phyloP scores from a whole-genome alignment of 2,888 invertebrate genomes.

The Macrophya annulata region DNA sequence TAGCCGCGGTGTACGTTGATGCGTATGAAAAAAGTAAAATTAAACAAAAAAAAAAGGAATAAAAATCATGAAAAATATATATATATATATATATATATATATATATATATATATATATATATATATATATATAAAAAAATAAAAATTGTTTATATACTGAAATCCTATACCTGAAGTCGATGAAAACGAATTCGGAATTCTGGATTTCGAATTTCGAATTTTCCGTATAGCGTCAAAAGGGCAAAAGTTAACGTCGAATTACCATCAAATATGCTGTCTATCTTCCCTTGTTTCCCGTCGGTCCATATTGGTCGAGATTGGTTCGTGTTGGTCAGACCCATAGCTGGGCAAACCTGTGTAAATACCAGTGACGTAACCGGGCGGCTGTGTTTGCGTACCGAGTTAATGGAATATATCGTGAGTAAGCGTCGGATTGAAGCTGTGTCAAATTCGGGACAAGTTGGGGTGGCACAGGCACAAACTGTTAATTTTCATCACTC shows the following conservation, averaged over 20 bases:
- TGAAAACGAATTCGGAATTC: neutral
- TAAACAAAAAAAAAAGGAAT: too few species aligned
- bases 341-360: conserved; percentile 18
- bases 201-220: neutral
- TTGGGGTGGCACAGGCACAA: neutral
- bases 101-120: too few species aligned
- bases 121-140: too few species aligned
- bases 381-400: conserved; percentile 3
- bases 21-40: neutral
- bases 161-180: neutral
- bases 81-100: too few species aligned
- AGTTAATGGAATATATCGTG: conserved; percentile 48
- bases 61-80: too few species aligned
- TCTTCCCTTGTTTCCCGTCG: conserved; percentile 27
- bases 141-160: neutral
- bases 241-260: neutral
- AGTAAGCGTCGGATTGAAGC: conserved; percentile 34
- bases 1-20: neutral
- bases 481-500: conserved; percentile 49
- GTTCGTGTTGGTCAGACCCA: conserved; percentile 24
- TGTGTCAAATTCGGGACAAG: conserved; percentile 41
- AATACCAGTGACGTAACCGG: conserved; percentile 45
- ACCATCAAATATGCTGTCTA: conserved; percentile 43
- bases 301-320: conserved; percentile 40
- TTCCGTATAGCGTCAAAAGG: neutral